Conservation (phyloP, 2,888 invertebrate genomes). For the Erpobdella octoculata region DNA sequence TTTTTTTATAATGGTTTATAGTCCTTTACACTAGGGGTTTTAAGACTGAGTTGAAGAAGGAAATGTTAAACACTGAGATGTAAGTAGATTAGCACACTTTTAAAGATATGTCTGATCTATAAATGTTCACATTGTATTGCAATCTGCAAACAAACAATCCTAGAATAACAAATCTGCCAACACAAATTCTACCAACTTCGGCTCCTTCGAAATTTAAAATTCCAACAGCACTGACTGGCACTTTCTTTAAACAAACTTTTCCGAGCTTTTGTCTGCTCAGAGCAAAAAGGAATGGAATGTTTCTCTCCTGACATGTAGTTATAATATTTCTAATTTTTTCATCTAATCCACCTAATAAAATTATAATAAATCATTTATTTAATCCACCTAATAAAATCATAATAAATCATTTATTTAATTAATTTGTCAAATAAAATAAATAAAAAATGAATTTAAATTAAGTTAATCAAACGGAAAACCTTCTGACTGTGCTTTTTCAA, state of each 20-base stretch:
- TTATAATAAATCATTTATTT: background rate
- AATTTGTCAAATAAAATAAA: background rate
- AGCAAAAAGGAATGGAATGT: conserved; percentile 60
- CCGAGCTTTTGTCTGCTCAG: conserved; percentile 58
- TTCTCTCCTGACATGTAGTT: conserved; percentile 54
- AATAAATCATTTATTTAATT: background rate
- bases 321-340: conserved; percentile 57
- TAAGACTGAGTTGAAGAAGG: too few relatives aligned
- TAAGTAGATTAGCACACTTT: too few relatives aligned
- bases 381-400: background rate
- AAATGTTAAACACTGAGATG: too few relatives aligned
- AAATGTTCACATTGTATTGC: too few relatives aligned
- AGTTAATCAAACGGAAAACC: conserved; percentile 44
- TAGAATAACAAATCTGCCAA: too few relatives aligned
- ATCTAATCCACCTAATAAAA: conserved; percentile 57
- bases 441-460: background rate
- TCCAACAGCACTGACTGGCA: conserved; percentile 60
- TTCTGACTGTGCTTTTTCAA: conserved; percentile 56
- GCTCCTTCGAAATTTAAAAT: conserved; percentile 62
- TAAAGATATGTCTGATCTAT: too few relatives aligned
- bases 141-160: too few relatives aligned
- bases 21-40: too few relatives aligned
- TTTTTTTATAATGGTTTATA: too few relatives aligned
- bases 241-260: conserved; percentile 57
- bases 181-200: too few relatives aligned